phyloP scores from a whole-genome alignment of 2,888 invertebrate genomes.

The Cephus spinipes region DNA sequence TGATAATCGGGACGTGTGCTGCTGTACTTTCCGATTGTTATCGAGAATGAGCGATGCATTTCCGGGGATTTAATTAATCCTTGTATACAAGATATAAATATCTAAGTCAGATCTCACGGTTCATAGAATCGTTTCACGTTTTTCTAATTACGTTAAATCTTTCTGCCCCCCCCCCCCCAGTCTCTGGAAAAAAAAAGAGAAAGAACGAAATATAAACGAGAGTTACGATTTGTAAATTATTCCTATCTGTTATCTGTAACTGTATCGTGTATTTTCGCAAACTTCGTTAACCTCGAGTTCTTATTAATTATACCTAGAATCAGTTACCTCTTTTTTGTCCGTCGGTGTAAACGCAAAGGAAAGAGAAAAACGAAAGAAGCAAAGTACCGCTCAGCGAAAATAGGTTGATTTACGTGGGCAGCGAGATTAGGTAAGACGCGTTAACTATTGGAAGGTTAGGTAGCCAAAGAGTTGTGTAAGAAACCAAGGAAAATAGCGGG shows the following conservation, averaged over 20 bases:
- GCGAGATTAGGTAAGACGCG: not conserved
- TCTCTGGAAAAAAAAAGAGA: not conserved
- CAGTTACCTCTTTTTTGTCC: not conserved
- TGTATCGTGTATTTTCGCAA: not conserved
- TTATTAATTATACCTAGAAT: not conserved
- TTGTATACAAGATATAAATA: not conserved
- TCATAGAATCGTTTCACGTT: not conserved
- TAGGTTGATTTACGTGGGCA: not conserved
- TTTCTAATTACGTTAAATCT: not conserved
- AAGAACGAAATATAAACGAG: not conserved
- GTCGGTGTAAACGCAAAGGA: not conserved
- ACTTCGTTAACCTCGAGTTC: not conserved
- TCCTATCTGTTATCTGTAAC: not conserved
- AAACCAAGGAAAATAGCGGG: not conserved
- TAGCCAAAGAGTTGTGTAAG: not conserved
- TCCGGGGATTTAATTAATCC: not conserved
- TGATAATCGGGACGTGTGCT: not conserved
- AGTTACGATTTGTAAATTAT: not conserved
- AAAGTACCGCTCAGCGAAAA: not conserved
- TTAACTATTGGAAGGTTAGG: not conserved
- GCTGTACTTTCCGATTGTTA: not conserved
- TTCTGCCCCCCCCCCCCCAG: not conserved
- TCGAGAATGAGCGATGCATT: not conserved
- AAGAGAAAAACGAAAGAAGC: not conserved
- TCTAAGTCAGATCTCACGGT: not conserved